Conservation (phyloP, 1,140 invertebrate genomes). For the Centruroides sculpturatus region DNA sequence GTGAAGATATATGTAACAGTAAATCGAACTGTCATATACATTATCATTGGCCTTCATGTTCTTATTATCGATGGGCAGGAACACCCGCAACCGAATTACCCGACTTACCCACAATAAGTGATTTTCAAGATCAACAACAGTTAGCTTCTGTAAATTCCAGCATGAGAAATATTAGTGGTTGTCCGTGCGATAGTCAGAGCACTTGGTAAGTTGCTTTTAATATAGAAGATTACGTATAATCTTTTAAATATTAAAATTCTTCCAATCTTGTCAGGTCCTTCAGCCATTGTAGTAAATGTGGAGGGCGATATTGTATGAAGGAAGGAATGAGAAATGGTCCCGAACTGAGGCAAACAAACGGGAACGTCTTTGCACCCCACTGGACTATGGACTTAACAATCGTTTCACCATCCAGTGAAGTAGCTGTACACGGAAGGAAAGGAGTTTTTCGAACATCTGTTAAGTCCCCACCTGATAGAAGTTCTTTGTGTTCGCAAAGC, state of each 20-base stretch:
- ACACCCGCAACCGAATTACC: not conserved
- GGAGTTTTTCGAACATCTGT: not conserved
- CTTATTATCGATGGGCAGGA: not conserved
- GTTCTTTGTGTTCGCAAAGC: conserved; percentile 12
- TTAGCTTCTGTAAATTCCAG: not conserved
- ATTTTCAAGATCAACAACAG: not conserved
- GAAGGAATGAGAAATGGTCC: not conserved
- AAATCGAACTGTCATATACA: conserved; percentile 11
- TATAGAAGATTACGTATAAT: too few relatives aligned
- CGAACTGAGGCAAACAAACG: not conserved
- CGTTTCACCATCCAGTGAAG: conserved; percentile 8
- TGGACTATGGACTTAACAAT: conserved; percentile 42
- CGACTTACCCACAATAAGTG: not conserved
- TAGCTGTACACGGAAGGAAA: not conserved
- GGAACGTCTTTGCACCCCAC: conserved; percentile 36
- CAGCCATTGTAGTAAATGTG: too few relatives aligned
- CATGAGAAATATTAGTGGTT: too few relatives aligned
- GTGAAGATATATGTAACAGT: not conserved
- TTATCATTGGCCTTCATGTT: conserved; percentile 11
- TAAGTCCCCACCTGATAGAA: conserved; percentile 4
- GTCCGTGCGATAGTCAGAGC: too few relatives aligned
- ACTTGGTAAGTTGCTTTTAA: too few relatives aligned
- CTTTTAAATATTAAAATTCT: too few relatives aligned
- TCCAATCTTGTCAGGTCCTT: too few relatives aligned
- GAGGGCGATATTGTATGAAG: too few relatives aligned